phyloP scores from a whole-genome alignment of 2,797 vertebrate species.

The Euthynnus affinis region DNA sequence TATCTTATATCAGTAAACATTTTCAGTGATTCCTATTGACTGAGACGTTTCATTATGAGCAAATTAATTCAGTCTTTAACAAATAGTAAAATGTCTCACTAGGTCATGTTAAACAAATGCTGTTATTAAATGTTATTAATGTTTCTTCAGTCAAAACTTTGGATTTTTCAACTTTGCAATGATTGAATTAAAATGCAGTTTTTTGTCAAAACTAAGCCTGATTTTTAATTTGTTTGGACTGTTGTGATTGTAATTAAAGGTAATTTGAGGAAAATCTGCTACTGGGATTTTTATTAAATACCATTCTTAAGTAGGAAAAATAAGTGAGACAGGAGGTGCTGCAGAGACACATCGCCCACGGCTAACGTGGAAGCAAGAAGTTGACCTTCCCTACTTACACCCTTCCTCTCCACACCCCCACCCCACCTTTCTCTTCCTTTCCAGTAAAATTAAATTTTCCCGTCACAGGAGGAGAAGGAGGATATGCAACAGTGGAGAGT shows the following conservation, averaged over 20 bases:
- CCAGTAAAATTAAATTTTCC: slow-evolving; percentile 61
- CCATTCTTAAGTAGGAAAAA: slow-evolving; percentile 3
- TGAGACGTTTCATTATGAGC: slow-evolving; percentile 22
- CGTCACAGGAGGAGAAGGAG: slow-evolving; percentile 35
- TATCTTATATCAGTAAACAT: slow-evolving; percentile 31
- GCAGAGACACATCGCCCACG: slow-evolving; percentile 48
- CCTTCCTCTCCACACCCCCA: slow-evolving; percentile 29
- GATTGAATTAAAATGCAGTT: background rate
- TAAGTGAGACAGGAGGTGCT: slow-evolving; percentile 11
- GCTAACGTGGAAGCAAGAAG: slow-evolving; percentile 57
- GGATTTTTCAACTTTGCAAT: slow-evolving; percentile 4
- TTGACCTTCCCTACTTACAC: slow-evolving; percentile 42
- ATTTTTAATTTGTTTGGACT: background rate
- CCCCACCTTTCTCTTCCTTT: slow-evolving; percentile 52
- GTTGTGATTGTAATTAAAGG: slow-evolving; percentile 31
- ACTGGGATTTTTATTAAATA: slow-evolving; percentile 20
- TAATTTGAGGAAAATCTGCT: slow-evolving; percentile 24
- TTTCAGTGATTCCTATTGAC: slow-evolving; percentile 18
- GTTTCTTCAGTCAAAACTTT: slow-evolving; percentile 2
- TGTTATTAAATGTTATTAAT: slow-evolving; percentile 13
- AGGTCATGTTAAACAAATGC: slow-evolving; percentile 43
- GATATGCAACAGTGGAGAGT: slow-evolving; percentile 7
- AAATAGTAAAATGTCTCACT: slow-evolving; percentile 29
- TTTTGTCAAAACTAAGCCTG: background rate
- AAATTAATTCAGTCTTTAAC: slow-evolving; percentile 29